Base-by-base conservation (phyloP, 2,113 vertebrate species). In the Melanerpes aurifrons region DNA sequence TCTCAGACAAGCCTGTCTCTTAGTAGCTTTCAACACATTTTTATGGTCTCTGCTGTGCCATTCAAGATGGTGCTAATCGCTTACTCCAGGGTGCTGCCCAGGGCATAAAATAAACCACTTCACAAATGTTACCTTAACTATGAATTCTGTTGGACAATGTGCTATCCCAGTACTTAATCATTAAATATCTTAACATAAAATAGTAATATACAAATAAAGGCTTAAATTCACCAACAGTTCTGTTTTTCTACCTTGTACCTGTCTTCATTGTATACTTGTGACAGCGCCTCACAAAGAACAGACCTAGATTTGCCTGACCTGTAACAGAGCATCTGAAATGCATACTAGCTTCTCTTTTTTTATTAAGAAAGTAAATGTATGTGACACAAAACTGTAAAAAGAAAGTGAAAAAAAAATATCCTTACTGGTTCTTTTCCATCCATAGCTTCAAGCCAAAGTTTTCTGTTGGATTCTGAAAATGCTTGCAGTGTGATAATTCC, bases 381-480 rank as follows among this genome's bases (percentile, higher is more conserved):
- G n/a, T 28, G 28, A 6, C 35, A 91, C 9, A 66, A 77, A 83
- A 77, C 12, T 26, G 29, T 32, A 78, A 67, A 80, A 64, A 18
- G 9, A 53, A 69, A 57, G 16, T 14, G 12, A 17, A 47, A 45
- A 82, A 59, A 57, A 40, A 12, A 40, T 11, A 63, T n/a, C n/a
- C 98, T 97, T 98, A 99, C 99, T 90, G 99, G 99, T 95, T 99
- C 99, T 82, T 99, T 99, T 76, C 99, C 99, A 93, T 99, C 99
- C 99, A 99, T 99, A 89, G 99, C 99, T 97, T 99, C 99, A 1
- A 99, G 98, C 99, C 99, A 99, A 72, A 99, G 97, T 85, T 99
- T 98, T 87, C 99, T 97, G 96, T 99, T 99, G 67, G 98, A 98
- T 97, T 99, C 99, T 22, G 99, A 99, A 97, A 99, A 98, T 13